A percentile compares a stretch with the other conserved stretches of the same genome.
phyloP scores from a whole-genome alignment of 1,140 invertebrate genomes.

The Phthorimaea operculella region DNA sequence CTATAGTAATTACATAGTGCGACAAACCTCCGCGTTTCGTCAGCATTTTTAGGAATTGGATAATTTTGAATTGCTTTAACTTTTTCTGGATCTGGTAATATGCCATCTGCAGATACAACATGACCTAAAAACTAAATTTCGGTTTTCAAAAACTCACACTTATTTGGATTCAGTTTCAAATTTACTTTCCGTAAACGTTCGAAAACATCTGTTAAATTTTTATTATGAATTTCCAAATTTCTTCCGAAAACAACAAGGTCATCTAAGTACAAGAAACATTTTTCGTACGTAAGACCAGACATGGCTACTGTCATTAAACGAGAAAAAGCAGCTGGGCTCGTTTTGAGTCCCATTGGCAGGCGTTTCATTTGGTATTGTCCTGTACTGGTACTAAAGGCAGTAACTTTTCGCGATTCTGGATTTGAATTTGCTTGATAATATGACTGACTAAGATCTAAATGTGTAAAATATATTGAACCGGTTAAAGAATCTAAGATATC shows the following conservation, averaged over 20 bases:
- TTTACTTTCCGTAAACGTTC: not conserved
- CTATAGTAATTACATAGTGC: no score
- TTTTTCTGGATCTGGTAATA: not conserved
- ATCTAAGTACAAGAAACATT: conserved; percentile 26
- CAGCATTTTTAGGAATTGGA: not conserved
- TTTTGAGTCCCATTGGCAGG: conserved; percentile 59
- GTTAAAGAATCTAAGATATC: conserved; percentile 57
- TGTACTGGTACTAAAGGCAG: no score
- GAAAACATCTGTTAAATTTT: conserved; percentile 9
- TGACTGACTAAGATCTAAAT: conserved; percentile 48
- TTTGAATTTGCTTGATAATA: no score
- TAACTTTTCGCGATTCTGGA: no score
- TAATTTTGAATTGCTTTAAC: not conserved
- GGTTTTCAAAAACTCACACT: conserved; percentile 3
- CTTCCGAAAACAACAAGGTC: conserved; percentile 11
- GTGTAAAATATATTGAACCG: conserved; percentile 53
- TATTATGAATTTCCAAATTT: conserved; percentile 9
- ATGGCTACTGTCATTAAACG: no score
- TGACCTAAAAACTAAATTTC: conserved; percentile 2
- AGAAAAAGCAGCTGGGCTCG: conserved; percentile 18
- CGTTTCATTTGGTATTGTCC: conserved; percentile 47
- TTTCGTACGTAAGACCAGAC: no score
- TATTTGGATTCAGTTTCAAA: conserved; percentile 3
- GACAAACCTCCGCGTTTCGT: not conserved
- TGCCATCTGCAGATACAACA: not conserved